Evolutionary conservation across 2,888 invertebrate species (phyloP), one percentile per base, ranked within the genome.

Genomic region (Halocaridina rubra): DNA sequence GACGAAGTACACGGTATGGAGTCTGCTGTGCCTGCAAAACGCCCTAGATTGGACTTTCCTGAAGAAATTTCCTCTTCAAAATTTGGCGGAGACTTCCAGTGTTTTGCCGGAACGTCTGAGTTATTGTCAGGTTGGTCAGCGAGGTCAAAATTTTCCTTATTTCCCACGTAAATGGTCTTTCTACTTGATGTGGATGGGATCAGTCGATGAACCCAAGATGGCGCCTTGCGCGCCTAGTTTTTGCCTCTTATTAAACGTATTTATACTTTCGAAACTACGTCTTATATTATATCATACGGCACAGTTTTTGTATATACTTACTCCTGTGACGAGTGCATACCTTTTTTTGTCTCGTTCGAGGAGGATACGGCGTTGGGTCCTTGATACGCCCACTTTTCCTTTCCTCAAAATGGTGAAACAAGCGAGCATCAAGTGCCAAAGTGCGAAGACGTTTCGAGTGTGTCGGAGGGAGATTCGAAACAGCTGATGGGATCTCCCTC

Each of bases 1-100:
- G 87, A 87, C 69, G 59, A 76, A 76, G 61, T 59, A 32, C 61
- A 79, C 77, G 82, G 78, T 81, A 85, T 85, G 85, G 85, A 82
- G 64, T 79, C 81, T 74, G 79, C 87, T 53, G 75, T 85, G 67
- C 87, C 87, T 81, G 81, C 85, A 76, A 87, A 87, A 80, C 87
- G 87, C 71, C 85, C 85, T 57, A 85, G 85, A 85, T 76, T 87
- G 61, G 87, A 87, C 79, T 87, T 85, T 59, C 86, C 81, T 64
- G 79, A 81, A 10, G 80, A 86, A 74, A 86, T 67, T 74, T 75
- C 81, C n/a, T 78, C 78, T 67, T 64, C 74, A 13, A 78, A 86
- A 75, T 81, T 67, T 27, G 81, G 81, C 32, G 59, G 81, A 24
- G 75, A 79, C 77, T 86, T 86, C 81, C 81, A 81, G 59, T 86